Base-by-base conservation (phyloP, 2,113 vertebrate genomes). In the Sphaerodactylus townsendi region DNA sequence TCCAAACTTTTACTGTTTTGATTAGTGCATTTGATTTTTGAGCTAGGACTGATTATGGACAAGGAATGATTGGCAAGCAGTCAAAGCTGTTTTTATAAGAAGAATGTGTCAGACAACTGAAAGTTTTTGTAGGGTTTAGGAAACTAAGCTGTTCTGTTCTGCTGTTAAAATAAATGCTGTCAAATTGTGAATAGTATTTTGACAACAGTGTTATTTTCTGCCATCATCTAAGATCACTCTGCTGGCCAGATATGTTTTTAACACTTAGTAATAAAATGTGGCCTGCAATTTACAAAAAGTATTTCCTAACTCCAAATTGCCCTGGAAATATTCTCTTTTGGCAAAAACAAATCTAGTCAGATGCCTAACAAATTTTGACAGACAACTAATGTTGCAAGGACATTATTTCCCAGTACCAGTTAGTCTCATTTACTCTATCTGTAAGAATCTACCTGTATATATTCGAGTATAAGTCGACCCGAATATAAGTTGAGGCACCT, bases 201-300 rank as follows among this genome's bases (percentile, higher is more conserved):
- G 87, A 89, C 83, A 91, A 93, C 71, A 89, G 77, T 90, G 86
- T 77, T 94, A 90, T 94, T 94, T 95, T 94, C 87, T 44, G 79
- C 88, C 84, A 92, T 95, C 90, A 87, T 90, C 87, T 92, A 80
- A 88, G 84, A 89, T 92, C 82, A 90, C 88, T 82, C 90, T 92
- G 76, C 86, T 91, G 76, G 68, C 76, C 88, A 92, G 86, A 92
- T 91, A 84, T 1, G 92, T 92, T 93, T 94, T 88, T 91, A 93
- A 90, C 77, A 83, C 33, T 91, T 93, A 3, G 84, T 83, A 90
- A 81, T 81, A 91, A 71, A 93, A 92, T 88, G 86, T 91, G 84
- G 91, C 76, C 66, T 88, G 44, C 77, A 92, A 94, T 96, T 78
- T 91, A 89, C 70, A 86, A 79, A 89, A 95, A 87, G 71, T 86